Evolutionary conservation across 2,797 vertebrate genomes (phyloP), one percentile per base, ranked within the genome.

Genomic region (Cyclura pinguis): DNA sequence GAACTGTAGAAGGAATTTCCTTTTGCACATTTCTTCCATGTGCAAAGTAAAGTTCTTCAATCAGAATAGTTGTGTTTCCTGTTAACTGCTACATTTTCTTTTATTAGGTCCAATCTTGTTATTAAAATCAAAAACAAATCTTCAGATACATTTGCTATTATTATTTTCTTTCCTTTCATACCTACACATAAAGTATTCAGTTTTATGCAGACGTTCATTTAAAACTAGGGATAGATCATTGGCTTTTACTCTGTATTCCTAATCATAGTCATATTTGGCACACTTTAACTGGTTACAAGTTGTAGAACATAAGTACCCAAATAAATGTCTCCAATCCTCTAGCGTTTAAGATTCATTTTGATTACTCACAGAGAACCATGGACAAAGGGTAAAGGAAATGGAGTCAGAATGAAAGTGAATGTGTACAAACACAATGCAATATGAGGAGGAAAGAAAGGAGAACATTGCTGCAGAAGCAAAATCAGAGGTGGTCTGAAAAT

Each of bases 251-350:
- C 0, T 81, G 1, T 35, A 59, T 92, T 91, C 92, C 67, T 10
- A 89, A 38, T 78, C 92, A 88, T 92, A 73, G 14, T 35, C 52
- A 89, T 87, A 94, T 72, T 88, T 22, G 38, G 16, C 47, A 4
- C 78, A 80, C 77, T 90, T 93, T 88, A 18, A 88, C 57, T 92
- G 81, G 76, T 35, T 88, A 67, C 76, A 93, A 91, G 84, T 88
- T 90, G 76, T 87, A 93, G 83, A 20, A 80, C 55, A n/a, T 62
- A 7, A 90, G 88, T 2, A 3, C 55, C 82, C 88, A 82, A 88
- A 91, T 47, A 92, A 93, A 77, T 7, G 1, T 92, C 78, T 84
- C 55, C 32, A 91, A 91, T 90, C 78, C 89, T 73, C 80, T 14
- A 81, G 88, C 73, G 84, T 9, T 20, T 52, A 86, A 93, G 84